Evolutionary conservation across 2,888 invertebrate species (phyloP).

Genomic region (Coelinius sp.): DNA sequence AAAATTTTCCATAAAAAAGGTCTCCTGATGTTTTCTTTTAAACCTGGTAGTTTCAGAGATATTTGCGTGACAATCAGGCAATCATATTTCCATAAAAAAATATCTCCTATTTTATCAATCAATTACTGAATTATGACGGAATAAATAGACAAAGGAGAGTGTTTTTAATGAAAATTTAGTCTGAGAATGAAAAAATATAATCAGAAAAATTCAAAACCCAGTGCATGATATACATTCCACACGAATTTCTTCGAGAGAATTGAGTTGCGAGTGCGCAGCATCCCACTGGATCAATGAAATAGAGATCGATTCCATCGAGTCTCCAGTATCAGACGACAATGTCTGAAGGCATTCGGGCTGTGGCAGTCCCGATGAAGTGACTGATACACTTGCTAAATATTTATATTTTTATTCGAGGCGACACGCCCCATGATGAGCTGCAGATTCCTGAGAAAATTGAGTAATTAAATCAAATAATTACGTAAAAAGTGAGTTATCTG

Average conservation of each 20-base stretch:
- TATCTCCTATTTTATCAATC: too few species aligned
- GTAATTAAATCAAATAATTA: neutral
- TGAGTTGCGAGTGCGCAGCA: conserved; percentile 57
- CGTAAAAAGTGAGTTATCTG: neutral
- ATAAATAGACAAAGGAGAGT: too few species aligned
- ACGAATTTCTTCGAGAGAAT: neutral
- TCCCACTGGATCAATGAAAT: conserved; percentile 62
- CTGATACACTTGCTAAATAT: conserved; percentile 38
- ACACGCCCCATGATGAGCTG: conserved; percentile 40
- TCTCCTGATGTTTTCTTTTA: too few species aligned
- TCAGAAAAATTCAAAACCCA: too few species aligned
- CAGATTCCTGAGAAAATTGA: neutral
- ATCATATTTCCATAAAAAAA: too few species aligned
- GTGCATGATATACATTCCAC: too few species aligned
- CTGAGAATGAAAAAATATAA: too few species aligned
- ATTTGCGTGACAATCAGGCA: too few species aligned
- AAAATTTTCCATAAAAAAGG: too few species aligned
- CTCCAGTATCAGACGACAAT: conserved; percentile 22
- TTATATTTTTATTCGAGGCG: conserved; percentile 31
- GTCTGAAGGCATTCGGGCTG: conserved; percentile 40
- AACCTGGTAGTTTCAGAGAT: too few species aligned
- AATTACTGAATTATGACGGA: too few species aligned
- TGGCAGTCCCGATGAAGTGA: conserved; percentile 36
- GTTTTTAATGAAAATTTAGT: too few species aligned
- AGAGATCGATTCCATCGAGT: conserved; percentile 34